These are phyloP conservation scores for Muricea muricata DNA, from an alignment of 92 coral and sea anemone genomes.

Conservation along the genomic window DNA sequence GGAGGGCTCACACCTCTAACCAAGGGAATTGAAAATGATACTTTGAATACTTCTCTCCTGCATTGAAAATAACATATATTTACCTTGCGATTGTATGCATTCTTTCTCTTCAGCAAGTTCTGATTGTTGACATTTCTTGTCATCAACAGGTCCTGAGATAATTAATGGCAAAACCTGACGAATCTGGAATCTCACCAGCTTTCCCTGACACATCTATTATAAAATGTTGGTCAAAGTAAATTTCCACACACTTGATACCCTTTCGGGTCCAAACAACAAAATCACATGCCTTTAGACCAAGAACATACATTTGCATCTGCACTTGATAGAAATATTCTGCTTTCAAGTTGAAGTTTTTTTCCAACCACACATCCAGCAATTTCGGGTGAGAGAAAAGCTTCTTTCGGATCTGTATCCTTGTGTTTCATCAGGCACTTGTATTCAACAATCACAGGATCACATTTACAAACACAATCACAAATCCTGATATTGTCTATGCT, in stretches of 20 bases:
- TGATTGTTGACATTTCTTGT: no score
- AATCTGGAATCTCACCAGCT: slow-evolving; percentile 38
- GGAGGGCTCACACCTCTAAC: no score
- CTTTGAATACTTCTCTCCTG: no score
- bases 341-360: slow-evolving; percentile 18
- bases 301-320: slow-evolving; percentile 39
- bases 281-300: slow-evolving; percentile 36
- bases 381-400: slow-evolving; percentile 26
- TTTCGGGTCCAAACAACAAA: slow-evolving; percentile 39
- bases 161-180: slow-evolving; percentile 24
- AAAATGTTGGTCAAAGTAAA: no score
- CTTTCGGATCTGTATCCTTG: slow-evolving; percentile 34
- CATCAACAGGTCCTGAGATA: no score
- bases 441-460: slow-evolving; percentile 17
- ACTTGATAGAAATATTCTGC: slow-evolving; percentile 42
- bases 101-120: no score
- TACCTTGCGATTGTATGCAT: no score
- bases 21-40: no score
- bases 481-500: slow-evolving; percentile 28
- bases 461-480: slow-evolving; percentile 13
- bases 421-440: slow-evolving; percentile 28
- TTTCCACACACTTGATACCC: slow-evolving; percentile 24
- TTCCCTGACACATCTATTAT: no score
- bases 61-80: no score
- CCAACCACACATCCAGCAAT: slow-evolving; percentile 32